Evolutionary conservation across 2,113 vertebrate genomes (phyloP), one percentile per base, ranked within the genome.

Genomic region (Bujurquina vittata): DNA sequence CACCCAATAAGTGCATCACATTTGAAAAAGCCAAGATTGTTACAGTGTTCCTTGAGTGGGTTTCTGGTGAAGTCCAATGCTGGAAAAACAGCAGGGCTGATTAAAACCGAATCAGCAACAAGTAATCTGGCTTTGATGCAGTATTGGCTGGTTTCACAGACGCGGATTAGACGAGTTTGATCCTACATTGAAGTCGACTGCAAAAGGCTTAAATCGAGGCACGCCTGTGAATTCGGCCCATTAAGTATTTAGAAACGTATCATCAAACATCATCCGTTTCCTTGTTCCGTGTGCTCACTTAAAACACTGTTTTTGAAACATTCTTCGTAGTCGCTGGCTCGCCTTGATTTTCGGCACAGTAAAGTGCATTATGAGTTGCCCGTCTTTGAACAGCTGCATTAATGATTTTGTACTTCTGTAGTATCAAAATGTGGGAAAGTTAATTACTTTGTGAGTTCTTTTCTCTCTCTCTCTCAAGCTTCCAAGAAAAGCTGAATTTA

Each of bases 141-240:
- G 75, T 15, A 62, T 56, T 75, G 62, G 83, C 55, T 81, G 77
- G 43, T 90, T 80, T 77, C 46, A 84, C 78, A 81, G 69, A 81
- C 14, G 29, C 54, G 79, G 81, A 88, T 89, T 82, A 87, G 69
- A 74, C 54, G 79, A 84, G 61, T 55, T 78, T 54, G 88, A 88
- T 83, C 78, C 76, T 31, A 55, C 84, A 81, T 43, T 75, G 55
- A 75, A 76, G 77, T 4, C 57, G 52, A 75, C 55, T 69, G 69
- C 65, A 74, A 80, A 76, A 11, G 15, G 54, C 40, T 87, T 61
- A 55, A 80, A 59, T 73, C 18, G 2, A 75, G 37, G 61, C 79
- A 46, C 7, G n/a, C 55, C 23, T 79, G 62, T 63, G 43, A 86
- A 77, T 59, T 23, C 20, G 33, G 55, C 49, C 65, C 33, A 55